Evolutionary conservation across 2,888 invertebrate species (phyloP).

Genomic region (Malthinus flaveolus): DNA sequence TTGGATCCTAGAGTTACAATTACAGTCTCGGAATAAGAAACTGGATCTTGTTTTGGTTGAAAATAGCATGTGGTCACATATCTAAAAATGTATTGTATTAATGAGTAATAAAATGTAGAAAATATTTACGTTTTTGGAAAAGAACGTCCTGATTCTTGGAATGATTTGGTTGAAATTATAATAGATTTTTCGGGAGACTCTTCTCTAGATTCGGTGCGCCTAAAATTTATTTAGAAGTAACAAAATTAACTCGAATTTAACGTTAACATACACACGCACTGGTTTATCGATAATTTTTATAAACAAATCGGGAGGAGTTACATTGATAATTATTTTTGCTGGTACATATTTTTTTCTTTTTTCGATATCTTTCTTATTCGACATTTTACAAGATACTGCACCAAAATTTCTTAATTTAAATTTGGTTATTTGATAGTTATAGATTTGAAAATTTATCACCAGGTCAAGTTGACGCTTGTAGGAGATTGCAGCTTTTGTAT

Average conservation of each 20-base stretch:
- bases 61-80: slow-evolving; percentile 46
- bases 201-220: slow-evolving; percentile 3
- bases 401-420: no score
- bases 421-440: no score
- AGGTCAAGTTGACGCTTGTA: no score
- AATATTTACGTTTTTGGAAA: slow-evolving; percentile 39
- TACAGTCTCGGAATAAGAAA: slow-evolving; percentile 47
- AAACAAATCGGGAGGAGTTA: slow-evolving; percentile 28
- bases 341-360: slow-evolving; percentile 39
- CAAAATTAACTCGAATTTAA: background rate
- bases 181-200: slow-evolving; percentile 4
- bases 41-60: slow-evolving; percentile 43
- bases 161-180: slow-evolving; percentile 31
- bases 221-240: background rate
- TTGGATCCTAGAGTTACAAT: slow-evolving; percentile 38
- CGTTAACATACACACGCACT: slow-evolving; percentile 38
- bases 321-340: slow-evolving; percentile 35
- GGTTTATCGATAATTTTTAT: slow-evolving; percentile 34
- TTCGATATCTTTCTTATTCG: slow-evolving; percentile 22
- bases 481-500: no score
- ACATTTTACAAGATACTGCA: no score
- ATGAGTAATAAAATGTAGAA: background rate
- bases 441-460: no score
- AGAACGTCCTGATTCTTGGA: slow-evolving; percentile 35
- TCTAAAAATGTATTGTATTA: slow-evolving; percentile 35